Percentiles rank a stretch among this genome's conserved stretches.
phyloP scores from a whole-genome alignment of 2,797 vertebrate genomes.

The Anableps anableps region DNA sequence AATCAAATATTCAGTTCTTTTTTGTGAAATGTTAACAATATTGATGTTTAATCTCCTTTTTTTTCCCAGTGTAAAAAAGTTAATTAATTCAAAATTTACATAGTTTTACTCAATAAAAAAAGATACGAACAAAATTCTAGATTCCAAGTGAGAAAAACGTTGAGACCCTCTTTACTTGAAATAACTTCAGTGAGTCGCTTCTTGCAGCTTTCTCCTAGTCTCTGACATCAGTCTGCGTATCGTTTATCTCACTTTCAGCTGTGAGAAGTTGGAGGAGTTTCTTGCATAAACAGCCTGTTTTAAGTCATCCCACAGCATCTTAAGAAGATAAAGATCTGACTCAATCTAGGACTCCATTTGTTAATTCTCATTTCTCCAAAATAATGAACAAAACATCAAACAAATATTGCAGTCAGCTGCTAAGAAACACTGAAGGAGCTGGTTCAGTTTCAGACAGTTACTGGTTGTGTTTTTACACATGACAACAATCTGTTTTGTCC shows the following conservation, averaged over 20 bases:
- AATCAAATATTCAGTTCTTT: not conserved
- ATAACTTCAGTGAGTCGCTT: not conserved
- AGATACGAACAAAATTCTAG: not conserved
- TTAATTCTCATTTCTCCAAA: no score
- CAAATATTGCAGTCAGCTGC: no score
- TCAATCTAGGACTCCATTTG: no score
- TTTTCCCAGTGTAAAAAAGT: not conserved
- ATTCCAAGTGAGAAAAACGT: not conserved
- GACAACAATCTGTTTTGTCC: no score
- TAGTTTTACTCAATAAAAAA: not conserved
- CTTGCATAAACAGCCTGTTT: not conserved
- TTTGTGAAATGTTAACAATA: not conserved
- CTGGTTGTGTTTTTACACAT: no score
- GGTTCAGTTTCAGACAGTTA: no score
- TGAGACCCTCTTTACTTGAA: not conserved
- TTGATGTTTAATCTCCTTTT: not conserved
- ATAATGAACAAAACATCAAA: no score
- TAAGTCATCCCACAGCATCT: not conserved
- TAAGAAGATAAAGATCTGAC: no score
- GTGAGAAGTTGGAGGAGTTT: not conserved
- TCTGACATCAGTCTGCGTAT: not conserved
- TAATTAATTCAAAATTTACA: not conserved
- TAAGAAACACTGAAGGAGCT: no score
- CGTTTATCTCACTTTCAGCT: not conserved
- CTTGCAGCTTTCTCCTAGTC: not conserved